phyloP scores from a whole-genome alignment of 2,113 vertebrate species.

The Pygoscelis adeliae region DNA sequence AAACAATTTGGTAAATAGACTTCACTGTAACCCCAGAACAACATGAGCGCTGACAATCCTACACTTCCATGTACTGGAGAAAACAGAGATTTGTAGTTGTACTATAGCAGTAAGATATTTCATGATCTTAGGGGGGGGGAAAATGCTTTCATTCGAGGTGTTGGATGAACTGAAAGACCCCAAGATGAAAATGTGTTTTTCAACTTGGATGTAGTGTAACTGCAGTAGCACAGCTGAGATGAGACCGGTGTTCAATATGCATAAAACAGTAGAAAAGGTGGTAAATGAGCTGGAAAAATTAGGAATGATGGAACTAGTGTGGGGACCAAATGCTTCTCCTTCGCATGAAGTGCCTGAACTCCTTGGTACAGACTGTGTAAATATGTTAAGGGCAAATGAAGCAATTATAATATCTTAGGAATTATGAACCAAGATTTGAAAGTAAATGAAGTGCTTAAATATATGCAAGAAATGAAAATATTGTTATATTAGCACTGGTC shows the following conservation, averaged over 20 bases:
- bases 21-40: neutral
- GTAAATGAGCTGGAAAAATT: conserved; percentile 39
- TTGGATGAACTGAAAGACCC: neutral
- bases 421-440: neutral
- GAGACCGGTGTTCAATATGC: conserved; percentile 12
- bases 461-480: neutral
- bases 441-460: neutral
- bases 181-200: conserved; percentile 23
- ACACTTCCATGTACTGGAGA: neutral
- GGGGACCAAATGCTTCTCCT: conserved; percentile 20
- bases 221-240: conserved; percentile 4
- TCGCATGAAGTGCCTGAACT: neutral
- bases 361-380: neutral
- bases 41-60: conserved; percentile 15
- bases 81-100: neutral
- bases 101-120: neutral
- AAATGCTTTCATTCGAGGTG: neutral
- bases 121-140: neutral
- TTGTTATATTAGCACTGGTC: neutral
- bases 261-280: conserved; percentile 14
- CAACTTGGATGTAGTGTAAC: conserved; percentile 4
- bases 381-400: neutral
- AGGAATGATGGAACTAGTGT: neutral
- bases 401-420: neutral
- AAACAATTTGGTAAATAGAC: neutral